Evolutionary conservation across 1,140 invertebrate genomes (phyloP), one percentile per base, ranked within the genome.

Genomic region (Coptotermes formosanus): DNA sequence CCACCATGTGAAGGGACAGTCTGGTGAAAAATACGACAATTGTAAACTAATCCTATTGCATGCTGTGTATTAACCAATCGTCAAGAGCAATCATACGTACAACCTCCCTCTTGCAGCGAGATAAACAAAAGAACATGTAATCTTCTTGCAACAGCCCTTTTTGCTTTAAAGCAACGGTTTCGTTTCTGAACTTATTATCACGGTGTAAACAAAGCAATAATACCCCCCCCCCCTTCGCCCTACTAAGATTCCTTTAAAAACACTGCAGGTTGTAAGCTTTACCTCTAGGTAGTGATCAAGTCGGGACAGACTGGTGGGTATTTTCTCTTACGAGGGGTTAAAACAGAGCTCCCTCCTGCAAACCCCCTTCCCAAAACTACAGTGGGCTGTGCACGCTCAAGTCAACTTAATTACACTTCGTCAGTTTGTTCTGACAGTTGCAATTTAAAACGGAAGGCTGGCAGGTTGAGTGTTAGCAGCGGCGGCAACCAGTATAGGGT

Each of bases 341-440:
- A 8, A 75, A 75, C 64, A 75, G 64, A 75, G 25, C 64, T 75
- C 7, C 83, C 83, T 64, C 38, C 83, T 45, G 25, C 32, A 2
- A 83, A 9, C 43, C 45, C 45, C 38, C 38, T 7, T 7, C 59
- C 12, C 32, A 52, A 16, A 64, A 52, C 64, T 85, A 43, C 48
- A 21, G 8, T 9, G 21, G 85, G 21, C 59, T 85, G 44, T 32
- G 32, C 85, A 81, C 85, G 85, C 85, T 55, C 85, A 81, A 85
- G 85, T 85, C 85, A 85, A 85, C 75, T 85, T 85, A 85, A 85
- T 85, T 85, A 85, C 85, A 85, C 85, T 44, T 85, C 75, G 85
- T 85, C 85, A 85, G 85, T 85, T 85, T 81, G 85, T 85, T 81
- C 85, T 85, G 85, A 85, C 85, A 85, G 85, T 81, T 85, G 85